Evolutionary conservation across 2,113 vertebrate species (phyloP).

Genomic region (Microcebus griseorufus): DNA sequence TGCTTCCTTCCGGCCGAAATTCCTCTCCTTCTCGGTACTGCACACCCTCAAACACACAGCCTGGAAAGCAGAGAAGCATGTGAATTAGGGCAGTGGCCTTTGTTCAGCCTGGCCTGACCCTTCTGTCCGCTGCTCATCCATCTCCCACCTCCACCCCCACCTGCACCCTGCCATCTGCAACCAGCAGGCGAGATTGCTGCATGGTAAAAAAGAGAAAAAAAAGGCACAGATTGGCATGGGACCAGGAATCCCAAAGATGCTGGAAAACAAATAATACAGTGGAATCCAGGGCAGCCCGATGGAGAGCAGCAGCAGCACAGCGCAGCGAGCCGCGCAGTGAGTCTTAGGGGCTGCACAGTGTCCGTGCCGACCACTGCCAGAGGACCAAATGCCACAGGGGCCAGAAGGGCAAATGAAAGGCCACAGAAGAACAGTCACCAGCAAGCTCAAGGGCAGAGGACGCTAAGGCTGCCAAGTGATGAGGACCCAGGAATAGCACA

Average conservation of each 20-base stretch:
- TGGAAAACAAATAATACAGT: not conserved
- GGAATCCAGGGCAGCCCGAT: not conserved
- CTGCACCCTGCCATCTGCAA: not conserved
- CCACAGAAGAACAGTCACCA: not conserved
- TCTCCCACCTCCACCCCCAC: not conserved
- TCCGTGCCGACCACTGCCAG: not conserved
- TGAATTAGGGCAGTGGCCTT: not conserved
- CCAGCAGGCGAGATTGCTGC: not conserved
- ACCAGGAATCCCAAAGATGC: not conserved
- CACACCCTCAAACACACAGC: slow-evolving; percentile 94
- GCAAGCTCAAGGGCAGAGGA: not conserved
- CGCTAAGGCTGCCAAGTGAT: not conserved
- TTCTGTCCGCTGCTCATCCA: not conserved
- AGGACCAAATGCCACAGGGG: not conserved
- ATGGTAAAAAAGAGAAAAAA: not conserved
- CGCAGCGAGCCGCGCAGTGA: accelerated
- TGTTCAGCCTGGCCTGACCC: accelerated
- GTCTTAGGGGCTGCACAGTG: too few species aligned
- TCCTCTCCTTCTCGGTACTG: slow-evolving; percentile 94
- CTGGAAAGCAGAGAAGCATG: slow-evolving; percentile 82
- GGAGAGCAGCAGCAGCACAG: too few species aligned
- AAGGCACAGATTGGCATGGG: not conserved
- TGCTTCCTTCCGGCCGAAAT: slow-evolving; percentile 94
- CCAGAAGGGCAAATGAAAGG: not conserved
- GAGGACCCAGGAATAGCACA: not conserved